Evolutionary conservation across 2,797 vertebrate genomes (phyloP), one percentile per base, ranked within the genome.

Genomic region (Anomalospiza imberbis): DNA sequence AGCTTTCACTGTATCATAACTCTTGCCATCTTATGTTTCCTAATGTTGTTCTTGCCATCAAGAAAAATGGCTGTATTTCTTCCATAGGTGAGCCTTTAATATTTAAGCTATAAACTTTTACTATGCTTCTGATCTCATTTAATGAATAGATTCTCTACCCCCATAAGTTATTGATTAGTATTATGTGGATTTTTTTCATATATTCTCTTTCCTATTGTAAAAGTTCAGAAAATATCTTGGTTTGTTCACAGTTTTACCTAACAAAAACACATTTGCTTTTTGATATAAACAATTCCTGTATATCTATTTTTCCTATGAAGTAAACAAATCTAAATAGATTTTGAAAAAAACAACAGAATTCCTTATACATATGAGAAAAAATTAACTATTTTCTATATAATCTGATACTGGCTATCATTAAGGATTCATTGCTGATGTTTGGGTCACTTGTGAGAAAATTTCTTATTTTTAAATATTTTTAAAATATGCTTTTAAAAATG

Each of bases 21-120:
- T 97, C 48, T 89, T 95, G 72, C 55, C 76, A 4, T 80, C 36
- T 60, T 80, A 22, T 58, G 63, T 84, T 96, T 93, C 58, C 40
- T 94, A 86, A 95, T 93, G 58, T 73, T 95, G 86, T 91, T 85
- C 83, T 88, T 84, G 53, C 36, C 74, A 61, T 92, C 71, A 92
- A 85, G 77, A 96, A 91, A 95, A 97, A 95, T 44, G 26, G 18
- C 61, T 92, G 13, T 14, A 61, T 96, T 97, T 96, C 82, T 66
- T 81, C 62, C 92, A 2, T 89, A 78, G 77, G 79, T 94, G 47
- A 25, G 53, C 38, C 55, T 91, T 94, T 89, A 93, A 82, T 1
- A 11, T 21, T 75, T 61, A 44, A 83, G 34, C 48, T 94, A 77
- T 94, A 95, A 94, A 89, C 79, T 68, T 95, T 87, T 67, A 83